phyloP scores from a whole-genome alignment of 1,140 invertebrate genomes.

The Agraylea sexmaculata region DNA sequence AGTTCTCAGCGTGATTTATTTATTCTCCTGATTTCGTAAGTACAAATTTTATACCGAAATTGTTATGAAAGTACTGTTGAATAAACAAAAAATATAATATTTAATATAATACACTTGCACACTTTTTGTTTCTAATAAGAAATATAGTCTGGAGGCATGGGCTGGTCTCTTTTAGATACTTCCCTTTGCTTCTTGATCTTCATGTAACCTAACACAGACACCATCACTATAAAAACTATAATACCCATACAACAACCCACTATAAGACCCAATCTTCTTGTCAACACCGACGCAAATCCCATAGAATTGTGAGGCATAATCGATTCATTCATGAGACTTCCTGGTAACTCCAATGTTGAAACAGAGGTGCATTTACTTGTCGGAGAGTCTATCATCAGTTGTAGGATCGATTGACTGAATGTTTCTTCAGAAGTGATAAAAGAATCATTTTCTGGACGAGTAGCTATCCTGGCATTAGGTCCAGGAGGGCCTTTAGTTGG shows the following conservation, averaged over 20 bases:
- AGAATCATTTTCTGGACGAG: conserved; percentile 37
- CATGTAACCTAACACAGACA: conserved; percentile 71
- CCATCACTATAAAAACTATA: conserved; percentile 69
- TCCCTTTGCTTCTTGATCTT: conserved; percentile 74
- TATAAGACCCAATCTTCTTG: conserved; percentile 67
- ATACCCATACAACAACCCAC: conserved; percentile 76
- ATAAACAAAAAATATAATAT: no score
- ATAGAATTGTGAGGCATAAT: conserved; percentile 52
- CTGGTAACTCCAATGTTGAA: conserved; percentile 58
- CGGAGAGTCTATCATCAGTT: conserved; percentile 57
- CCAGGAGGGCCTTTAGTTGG: conserved; percentile 28
- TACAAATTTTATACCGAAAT: no score
- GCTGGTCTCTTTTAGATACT: conserved; percentile 56
- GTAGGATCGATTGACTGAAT: conserved; percentile 38
- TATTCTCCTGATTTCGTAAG: no score
- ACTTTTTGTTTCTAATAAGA: conserved; percentile 25
- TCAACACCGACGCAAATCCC: conserved; percentile 55
- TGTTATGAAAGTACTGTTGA: no score
- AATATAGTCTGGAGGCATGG: conserved; percentile 44
- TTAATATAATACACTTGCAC: background rate
- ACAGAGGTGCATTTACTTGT: conserved; percentile 67
- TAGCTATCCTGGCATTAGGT: conserved; percentile 39
- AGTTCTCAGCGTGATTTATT: no score
- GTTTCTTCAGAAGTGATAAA: conserved; percentile 15
- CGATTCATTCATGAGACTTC: conserved; percentile 47